Evolutionary conservation across 2,797 vertebrate species (phyloP).

Genomic region (Simalia tracyae): DNA sequence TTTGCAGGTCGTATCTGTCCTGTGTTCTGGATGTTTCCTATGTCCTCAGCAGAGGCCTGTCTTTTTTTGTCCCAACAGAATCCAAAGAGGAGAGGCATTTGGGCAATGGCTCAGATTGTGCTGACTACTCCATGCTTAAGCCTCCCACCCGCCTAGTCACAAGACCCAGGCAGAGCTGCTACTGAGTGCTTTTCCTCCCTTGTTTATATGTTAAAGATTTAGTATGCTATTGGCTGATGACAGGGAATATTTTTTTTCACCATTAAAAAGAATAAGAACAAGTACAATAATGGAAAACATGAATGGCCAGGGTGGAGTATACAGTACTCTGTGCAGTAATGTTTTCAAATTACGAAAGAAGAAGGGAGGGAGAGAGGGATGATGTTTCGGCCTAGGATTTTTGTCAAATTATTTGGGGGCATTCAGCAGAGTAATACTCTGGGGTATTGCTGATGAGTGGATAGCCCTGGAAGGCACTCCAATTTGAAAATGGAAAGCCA

Average conservation of each 20-base stretch:
- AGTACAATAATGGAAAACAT: background rate
- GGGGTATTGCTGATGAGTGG: conserved; percentile 3
- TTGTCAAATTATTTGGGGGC: background rate
- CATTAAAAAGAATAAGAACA: background rate
- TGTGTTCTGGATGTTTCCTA: background rate
- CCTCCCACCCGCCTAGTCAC: background rate
- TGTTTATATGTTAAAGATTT: background rate
- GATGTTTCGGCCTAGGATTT: background rate
- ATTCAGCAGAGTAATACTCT: background rate
- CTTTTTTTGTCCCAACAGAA: background rate
- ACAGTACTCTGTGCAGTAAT: background rate
- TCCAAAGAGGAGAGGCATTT: background rate
- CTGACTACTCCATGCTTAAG: background rate
- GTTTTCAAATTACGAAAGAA: background rate
- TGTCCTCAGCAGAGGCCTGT: background rate
- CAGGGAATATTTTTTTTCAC: background rate
- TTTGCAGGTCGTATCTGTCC: background rate
- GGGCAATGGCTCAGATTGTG: background rate
- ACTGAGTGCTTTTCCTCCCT: background rate
- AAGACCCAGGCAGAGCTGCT: background rate
- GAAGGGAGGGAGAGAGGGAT: background rate
- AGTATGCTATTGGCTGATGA: background rate
- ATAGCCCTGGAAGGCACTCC: background rate
- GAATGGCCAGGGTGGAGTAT: background rate
- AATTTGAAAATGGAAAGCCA: background rate